Base-by-base conservation (phyloP, 2,888 invertebrate species). In the Netelia inedita region DNA sequence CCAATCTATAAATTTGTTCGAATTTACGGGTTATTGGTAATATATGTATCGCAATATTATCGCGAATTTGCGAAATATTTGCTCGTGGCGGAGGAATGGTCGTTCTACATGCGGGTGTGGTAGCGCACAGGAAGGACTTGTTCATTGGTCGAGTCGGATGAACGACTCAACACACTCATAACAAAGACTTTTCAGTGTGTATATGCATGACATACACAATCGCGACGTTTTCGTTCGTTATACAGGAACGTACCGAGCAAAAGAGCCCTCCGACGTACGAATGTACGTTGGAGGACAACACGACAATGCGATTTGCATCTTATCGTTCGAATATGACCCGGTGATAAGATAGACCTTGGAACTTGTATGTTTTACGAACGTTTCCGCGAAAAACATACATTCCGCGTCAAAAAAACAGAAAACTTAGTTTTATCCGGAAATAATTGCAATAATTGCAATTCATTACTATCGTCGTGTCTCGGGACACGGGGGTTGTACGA, bases 81-180 rank as follows among this genome's bases (percentile, higher is more conserved):
- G 65, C 86, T 87, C 81, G 82, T 85, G 75, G 89, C 90, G 88
- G 87, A 89, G 90, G 88, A 89, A 90, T 88, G 85, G 88, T 87
- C 80, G 89, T 85, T 87, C 79, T 81, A 79, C 65, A 69, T 83
- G 75, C 87, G 88, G 85, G 85, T 86, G 88, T 89, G 88, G 87
- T 87, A 84, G 76, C 87, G 84, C 88, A 46, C 46, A 88, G 85
- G 82, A 85, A 87, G 82, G 63, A 53, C 46, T 41, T 80, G 82
- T 83, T 88, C 83, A 91, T 91, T 91, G 91, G 91, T 75, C 79
- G 87, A 87, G 83, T 85, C 86, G 79, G 84, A 85, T 85, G 81
- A 88, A 85, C 86, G 87, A 88, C 87, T 86, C 86, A 88, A 79
- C 87, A 89, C 89, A 85, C n/a, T 85, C 61, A 55, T 50, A 57